phyloP scores from a whole-genome alignment of 2,888 invertebrate species.

The Sialis fuliginosa region DNA sequence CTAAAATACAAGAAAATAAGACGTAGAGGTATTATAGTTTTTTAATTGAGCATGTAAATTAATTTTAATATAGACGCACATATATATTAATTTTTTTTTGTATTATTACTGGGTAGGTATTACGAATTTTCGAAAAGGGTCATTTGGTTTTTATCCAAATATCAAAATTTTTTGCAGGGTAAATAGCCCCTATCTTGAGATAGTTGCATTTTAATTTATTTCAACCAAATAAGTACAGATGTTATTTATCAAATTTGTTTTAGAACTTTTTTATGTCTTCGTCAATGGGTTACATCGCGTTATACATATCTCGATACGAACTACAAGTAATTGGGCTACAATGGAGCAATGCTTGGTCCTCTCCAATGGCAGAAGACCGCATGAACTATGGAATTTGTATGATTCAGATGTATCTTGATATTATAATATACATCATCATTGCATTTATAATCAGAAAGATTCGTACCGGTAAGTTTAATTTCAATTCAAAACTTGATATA shows the following conservation, averaged over 20 bases:
- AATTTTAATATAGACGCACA: too few species aligned
- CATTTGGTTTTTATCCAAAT: too few species aligned
- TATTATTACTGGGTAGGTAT: too few species aligned
- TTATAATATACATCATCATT: conserved; percentile 33
- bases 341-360: conserved; percentile 37
- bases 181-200: too few species aligned
- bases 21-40: too few species aligned
- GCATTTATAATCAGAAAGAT: conserved; percentile 22
- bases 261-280: conserved; percentile 69
- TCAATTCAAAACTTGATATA: background rate
- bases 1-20: too few species aligned
- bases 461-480: background rate
- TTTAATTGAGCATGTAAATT: too few species aligned
- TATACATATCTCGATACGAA: conserved; percentile 54
- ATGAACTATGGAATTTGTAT: conserved; percentile 45
- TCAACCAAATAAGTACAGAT: background rate
- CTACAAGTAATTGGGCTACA: conserved; percentile 47
- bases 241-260: conserved; percentile 10
- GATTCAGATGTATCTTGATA: conserved; percentile 52
- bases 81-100: too few species aligned
- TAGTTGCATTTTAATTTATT: background rate
- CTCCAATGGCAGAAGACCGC: conserved; percentile 39
- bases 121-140: too few species aligned
- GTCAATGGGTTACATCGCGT: conserved; percentile 63
- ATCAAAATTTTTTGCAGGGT: too few species aligned